Base-by-base conservation (phyloP, 2,113 vertebrate species). In the Camelus dromedarius region DNA sequence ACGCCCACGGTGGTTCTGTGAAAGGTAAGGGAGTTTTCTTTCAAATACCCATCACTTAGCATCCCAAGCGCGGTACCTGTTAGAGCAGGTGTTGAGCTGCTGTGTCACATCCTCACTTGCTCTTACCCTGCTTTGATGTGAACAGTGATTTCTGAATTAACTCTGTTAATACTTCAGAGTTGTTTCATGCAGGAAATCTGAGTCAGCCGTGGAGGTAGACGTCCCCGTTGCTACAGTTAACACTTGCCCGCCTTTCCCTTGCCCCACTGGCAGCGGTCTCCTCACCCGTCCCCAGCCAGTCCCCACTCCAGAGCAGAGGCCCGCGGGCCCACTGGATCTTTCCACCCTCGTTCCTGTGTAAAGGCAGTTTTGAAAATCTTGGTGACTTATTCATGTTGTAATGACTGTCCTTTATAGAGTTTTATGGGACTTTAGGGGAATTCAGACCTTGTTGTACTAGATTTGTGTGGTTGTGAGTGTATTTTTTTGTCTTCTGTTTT, bases 1-100 rank as follows among this genome's bases (percentile, higher is more conserved):
- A 97, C 76, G 77, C 98, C 67, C 98, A 87, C n/a, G 94, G 98
- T 22, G 97, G 98, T 9, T 30, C 98, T 91, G 97, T 96, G 87
- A 99, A 99, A 99, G 99, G 99, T 99, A 97, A 98, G 96, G 16
- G 64, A 0, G 8, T 38, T 66, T 67, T 62, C 60, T 77, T 66
- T 70, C 67, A 56, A 14, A 32, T 38, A 16, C 73, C 28, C 5
- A 0, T 79, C 62, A 22, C 67, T 38, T 42, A 32, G 6, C 52
- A 5, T 35, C 14, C 1, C 48, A 6, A 50, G 6, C 24, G 5
- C 30, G 12, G 5, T 42, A 9, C 13, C 32, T 83, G 3, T 14
- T 58, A 4, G 16, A 28, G 56, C 26, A 52, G 38, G 13, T n/a
- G 13, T 13, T 54, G n/a, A 46, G 32, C 58, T 76, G 0, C 8